phyloP scores from a whole-genome alignment of 2,888 invertebrate genomes.

The Beris morrisii region DNA sequence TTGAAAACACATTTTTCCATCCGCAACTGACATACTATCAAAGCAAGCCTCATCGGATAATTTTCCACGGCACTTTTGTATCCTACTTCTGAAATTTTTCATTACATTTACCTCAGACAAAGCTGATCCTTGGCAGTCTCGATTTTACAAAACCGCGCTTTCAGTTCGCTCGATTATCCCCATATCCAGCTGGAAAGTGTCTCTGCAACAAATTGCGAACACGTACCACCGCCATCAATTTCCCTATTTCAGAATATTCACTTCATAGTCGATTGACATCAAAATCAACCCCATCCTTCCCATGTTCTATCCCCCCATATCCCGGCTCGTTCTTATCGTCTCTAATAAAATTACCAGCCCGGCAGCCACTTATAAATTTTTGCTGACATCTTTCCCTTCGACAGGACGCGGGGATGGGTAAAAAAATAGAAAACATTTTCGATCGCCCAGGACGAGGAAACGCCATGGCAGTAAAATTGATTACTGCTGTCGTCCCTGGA shows the following conservation, averaged over 20 bases:
- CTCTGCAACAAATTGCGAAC: constrained; percentile 12
- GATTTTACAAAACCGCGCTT: neutral
- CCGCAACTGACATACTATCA: too few species aligned
- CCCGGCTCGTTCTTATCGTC: neutral
- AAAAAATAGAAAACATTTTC: neutral
- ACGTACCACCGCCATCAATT: constrained; percentile 18
- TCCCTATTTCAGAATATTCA: constrained; percentile 25
- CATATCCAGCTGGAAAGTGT: neutral
- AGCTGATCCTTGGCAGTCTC: neutral
- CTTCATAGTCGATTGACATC: constrained; percentile 32
- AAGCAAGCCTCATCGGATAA: too few species aligned
- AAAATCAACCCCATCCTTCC: constrained; percentile 17
- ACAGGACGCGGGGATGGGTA: neutral
- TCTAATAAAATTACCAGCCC: constrained; percentile 27
- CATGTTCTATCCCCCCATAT: neutral
- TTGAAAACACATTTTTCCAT: too few species aligned
- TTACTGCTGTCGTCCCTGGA: constrained; percentile 10
- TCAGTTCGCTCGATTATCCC: neutral
- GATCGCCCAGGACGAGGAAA: neutral
- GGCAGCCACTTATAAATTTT: constrained; percentile 32
- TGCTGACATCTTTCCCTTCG: constrained; percentile 26
- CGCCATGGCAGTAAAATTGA: constrained; percentile 27
- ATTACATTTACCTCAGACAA: constrained; percentile 6
- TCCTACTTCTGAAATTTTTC: constrained; percentile 2
- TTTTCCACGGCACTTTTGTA: too few species aligned